Base-by-base conservation (phyloP, 2,797 vertebrate species). In the Megalops cyprinoides region DNA sequence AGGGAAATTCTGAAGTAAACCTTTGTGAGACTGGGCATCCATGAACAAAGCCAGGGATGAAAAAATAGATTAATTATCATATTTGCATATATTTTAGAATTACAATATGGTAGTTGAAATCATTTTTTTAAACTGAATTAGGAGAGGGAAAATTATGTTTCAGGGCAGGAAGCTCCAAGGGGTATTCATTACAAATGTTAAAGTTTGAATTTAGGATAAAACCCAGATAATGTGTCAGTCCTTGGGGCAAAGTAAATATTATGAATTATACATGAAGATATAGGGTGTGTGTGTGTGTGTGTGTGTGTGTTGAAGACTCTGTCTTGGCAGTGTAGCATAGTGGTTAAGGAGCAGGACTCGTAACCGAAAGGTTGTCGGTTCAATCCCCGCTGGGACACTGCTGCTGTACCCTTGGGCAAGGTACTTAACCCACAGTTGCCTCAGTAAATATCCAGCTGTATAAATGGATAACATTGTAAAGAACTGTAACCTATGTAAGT, bases 61-160 rank as follows among this genome's bases (percentile, higher is more conserved):
- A 74, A 48, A 31, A n/a, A n/a, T n/a, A n/a, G 18, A 71, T 39
- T 74, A 28, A 74, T 49, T 48, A 74, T 49, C 46, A 74, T 31
- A 74, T 14, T n/a, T 28, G 46, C n/a, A 74, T 44, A 31, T 44
- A 28, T 49, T 31, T 39, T 48, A 31, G 71, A 42, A 49, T 48
- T 48, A n/a, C 67, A 74, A 49, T 15, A 28, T 31, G 44, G 25
- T 4, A 18, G 42, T 31, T 74, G 9, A 14, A 31, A 31, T 14
- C 5, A 25, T 48, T 48, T 6, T 48, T 48, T 6, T 56, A 15
- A 73, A 74, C 9, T 8, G 7, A 74, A 74, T 3, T 0, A 31
- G 18, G 0, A 5, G 8, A 25, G 10, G 28, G 18, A 31, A 28
- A 14, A 74, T 8, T 73, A 15, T 71, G 37, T 51, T 51, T 51